Base-by-base conservation (phyloP, 2,888 invertebrate genomes). In the Andrena flavipes region DNA sequence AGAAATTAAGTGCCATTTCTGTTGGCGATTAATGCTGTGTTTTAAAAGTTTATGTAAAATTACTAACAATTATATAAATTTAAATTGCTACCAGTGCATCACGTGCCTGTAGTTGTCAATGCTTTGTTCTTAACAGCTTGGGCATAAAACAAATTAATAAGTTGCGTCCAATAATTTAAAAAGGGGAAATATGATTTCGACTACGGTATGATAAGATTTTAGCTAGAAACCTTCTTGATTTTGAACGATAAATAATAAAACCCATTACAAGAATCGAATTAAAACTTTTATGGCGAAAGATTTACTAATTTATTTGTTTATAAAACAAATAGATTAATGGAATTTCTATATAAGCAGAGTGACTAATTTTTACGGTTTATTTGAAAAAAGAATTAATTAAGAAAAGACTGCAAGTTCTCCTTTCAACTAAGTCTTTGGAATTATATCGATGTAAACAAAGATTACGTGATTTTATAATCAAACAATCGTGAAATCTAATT, bases 361-460 rank as follows among this genome's bases (percentile, higher is more conserved):
- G 10, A 33, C 23, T 30, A 73, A 23, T 8, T 30, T 1, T 10
- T 20, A 56, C 13, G 33, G 56, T 33, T 33, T 64, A 54, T 29
- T 59, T 13, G 62, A 54, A 42, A 63, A 4, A 73, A 2, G n/a
- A 35, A 65, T 33, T 64, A 62, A 29, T 29, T 49, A 29, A 5
- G 2, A 23, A 51, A 60, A 48, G 23, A 23, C 16, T 51, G 1
- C 4, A 5, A 63, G 30, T 16, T 20, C n/a, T 13, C 16, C n/a
- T 16, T 73, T 42, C n/a, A 29, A 56, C 48, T 0, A n/a, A 49
- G 30, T 42, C 2, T 51, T 20, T 23, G 20, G 23, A 33, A n/a
- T 67, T 16, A 59, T 26, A 30, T 2, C 7, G 8, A 7, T 30
- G 49, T 48, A 16, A 26, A 75, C n/a, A 1, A 60, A 48, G 1